Conservation (phyloP, 2,797 vertebrate species). For the Lemur catta region DNA sequence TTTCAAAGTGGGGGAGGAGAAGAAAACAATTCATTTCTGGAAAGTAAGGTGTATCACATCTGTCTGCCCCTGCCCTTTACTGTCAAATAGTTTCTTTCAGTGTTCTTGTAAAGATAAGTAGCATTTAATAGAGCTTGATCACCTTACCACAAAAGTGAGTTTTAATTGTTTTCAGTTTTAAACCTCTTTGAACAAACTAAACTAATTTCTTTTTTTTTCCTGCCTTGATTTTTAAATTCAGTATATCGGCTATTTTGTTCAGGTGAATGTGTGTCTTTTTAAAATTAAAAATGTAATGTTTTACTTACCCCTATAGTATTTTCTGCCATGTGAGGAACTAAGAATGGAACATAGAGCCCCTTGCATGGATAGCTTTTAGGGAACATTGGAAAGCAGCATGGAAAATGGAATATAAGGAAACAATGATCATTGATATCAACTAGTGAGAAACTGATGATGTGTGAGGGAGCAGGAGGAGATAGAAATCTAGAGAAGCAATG, state of each 20-base stretch:
- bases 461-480: neutral
- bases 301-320: neutral
- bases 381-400: neutral
- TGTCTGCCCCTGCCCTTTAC: neutral
- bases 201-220: neutral
- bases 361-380: neutral
- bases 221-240: neutral
- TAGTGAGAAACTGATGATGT: neutral
- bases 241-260: neutral
- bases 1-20: neutral
- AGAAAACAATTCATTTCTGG: neutral
- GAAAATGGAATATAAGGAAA: constrained; percentile 6
- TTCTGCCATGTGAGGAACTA: neutral
- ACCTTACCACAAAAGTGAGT: neutral
- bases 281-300: neutral
- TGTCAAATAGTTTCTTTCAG: neutral
- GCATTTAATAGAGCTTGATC: neutral
- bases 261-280: neutral
- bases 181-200: neutral
- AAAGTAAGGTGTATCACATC: neutral
- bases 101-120: neutral
- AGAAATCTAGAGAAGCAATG: neutral
- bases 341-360: neutral
- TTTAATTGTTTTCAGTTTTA: neutral
- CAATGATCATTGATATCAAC: neutral